Conservation (phyloP, 2,797 vertebrate species). For the Decapterus maruadsi region DNA sequence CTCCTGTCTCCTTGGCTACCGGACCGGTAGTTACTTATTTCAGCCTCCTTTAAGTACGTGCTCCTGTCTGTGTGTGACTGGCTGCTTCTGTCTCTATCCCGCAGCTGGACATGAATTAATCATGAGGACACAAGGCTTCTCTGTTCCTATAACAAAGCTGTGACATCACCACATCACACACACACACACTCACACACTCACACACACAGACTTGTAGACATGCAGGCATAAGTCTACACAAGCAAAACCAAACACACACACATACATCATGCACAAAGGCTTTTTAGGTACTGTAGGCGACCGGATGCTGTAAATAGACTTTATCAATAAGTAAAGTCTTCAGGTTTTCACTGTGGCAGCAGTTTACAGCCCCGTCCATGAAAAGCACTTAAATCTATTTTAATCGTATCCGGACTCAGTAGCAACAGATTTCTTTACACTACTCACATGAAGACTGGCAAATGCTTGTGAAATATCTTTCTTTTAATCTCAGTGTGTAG, state of each 20-base stretch:
- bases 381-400: constrained; percentile 74
- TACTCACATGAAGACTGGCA: constrained; percentile 43
- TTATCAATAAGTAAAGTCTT: constrained; percentile 77
- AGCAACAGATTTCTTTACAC: constrained; percentile 58
- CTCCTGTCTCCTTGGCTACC: constrained; percentile 74
- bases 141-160: constrained; percentile 88
- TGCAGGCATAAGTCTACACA: constrained; percentile 45
- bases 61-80: constrained; percentile 83
- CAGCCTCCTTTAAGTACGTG: constrained; percentile 77
- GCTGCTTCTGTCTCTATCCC: constrained; percentile 86
- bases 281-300: constrained; percentile 53
- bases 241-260: constrained; percentile 37
- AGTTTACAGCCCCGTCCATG: constrained; percentile 32
- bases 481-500: constrained; percentile 47
- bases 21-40: constrained; percentile 75
- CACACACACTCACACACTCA: constrained; percentile 24
- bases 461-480: constrained; percentile 60
- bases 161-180: constrained; percentile 84
- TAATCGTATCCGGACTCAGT: constrained; percentile 50
- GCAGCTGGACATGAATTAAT: constrained; percentile 90
- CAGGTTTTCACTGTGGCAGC: constrained; percentile 59
- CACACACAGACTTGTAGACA: constrained; percentile 50
- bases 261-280: constrained; percentile 39
- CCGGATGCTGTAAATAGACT: constrained; percentile 47
- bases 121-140: constrained; percentile 88